These are phyloP conservation scores for Luperina nickerlii DNA, from an alignment of 2,888 invertebrate species.

Conservation along the genomic window DNA sequence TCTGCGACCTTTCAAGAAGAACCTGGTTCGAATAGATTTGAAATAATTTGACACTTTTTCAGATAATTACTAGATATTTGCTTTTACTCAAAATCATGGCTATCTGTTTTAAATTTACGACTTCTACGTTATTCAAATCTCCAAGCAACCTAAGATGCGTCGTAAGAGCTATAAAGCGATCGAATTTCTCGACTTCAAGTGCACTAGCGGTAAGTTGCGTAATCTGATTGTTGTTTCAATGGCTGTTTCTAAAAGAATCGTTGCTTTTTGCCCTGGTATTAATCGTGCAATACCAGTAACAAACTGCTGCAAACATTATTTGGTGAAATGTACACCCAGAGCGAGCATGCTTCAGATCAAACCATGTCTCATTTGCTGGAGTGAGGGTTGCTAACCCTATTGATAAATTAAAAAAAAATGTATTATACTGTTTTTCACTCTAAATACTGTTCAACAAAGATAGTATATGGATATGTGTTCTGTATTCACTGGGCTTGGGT, in stretches of 20 bases:
- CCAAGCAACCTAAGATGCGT: constrained; percentile 81
- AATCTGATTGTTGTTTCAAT: constrained; percentile 68
- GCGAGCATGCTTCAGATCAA: too few species aligned
- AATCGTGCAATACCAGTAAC: background rate
- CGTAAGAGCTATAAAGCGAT: constrained; percentile 78
- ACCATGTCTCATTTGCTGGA: background rate
- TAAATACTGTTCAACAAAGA: background rate
- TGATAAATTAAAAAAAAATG: background rate
- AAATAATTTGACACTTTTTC: constrained; percentile 30
- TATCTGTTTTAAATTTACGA: constrained; percentile 81
- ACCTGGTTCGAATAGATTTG: constrained; percentile 33
- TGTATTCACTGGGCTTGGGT: too few species aligned
- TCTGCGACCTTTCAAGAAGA: constrained; percentile 22
- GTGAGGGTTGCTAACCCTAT: background rate
- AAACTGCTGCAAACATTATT: background rate
- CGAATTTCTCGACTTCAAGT: constrained; percentile 82
- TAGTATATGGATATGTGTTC: too few species aligned
- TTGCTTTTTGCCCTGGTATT: background rate
- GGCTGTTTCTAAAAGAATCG: background rate
- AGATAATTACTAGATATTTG: background rate
- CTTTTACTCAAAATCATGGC: constrained; percentile 77
- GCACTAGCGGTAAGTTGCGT: constrained; percentile 88
- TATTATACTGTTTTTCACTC: background rate
- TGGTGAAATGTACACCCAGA: background rate
- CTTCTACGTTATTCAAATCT: constrained; percentile 75